Conservation (phyloP, 2,113 vertebrate genomes). For the Equus przewalskii region DNA sequence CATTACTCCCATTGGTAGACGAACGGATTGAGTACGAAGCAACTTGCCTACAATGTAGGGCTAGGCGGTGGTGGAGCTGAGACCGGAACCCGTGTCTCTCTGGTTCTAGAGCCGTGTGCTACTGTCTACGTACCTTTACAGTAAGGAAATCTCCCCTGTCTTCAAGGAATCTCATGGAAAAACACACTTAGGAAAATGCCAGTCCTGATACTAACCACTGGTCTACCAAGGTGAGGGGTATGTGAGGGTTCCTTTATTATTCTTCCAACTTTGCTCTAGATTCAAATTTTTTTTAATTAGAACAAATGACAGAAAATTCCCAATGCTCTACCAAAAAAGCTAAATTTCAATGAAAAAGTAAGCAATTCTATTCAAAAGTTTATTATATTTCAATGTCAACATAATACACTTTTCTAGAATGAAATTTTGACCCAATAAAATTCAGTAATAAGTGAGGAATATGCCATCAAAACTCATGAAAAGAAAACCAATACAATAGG, state of each 20-base stretch:
- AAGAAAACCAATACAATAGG: neutral
- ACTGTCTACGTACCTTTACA: neutral
- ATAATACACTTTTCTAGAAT: neutral
- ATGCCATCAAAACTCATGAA: neutral
- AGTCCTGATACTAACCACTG: neutral
- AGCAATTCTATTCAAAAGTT: neutral
- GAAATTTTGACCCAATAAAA: neutral
- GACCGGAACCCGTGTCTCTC: neutral
- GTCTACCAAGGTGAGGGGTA: neutral
- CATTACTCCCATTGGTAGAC: neutral
- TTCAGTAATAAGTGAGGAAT: neutral
- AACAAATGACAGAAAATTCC: neutral
- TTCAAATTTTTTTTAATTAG: neutral
- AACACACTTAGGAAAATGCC: neutral
- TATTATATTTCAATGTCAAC: neutral
- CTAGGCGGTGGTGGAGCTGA: neutral
- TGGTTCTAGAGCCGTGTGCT: neutral
- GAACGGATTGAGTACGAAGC: neutral
- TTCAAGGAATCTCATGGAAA: neutral
- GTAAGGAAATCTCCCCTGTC: neutral
- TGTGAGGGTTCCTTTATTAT: neutral
- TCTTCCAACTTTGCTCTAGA: neutral
- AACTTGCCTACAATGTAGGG: fast-evolving
- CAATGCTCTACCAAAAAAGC: neutral
- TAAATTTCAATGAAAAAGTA: constrained; percentile 20